Conservation (phyloP, 2,797 vertebrate genomes). For the Benthosema pterotum region DNA sequence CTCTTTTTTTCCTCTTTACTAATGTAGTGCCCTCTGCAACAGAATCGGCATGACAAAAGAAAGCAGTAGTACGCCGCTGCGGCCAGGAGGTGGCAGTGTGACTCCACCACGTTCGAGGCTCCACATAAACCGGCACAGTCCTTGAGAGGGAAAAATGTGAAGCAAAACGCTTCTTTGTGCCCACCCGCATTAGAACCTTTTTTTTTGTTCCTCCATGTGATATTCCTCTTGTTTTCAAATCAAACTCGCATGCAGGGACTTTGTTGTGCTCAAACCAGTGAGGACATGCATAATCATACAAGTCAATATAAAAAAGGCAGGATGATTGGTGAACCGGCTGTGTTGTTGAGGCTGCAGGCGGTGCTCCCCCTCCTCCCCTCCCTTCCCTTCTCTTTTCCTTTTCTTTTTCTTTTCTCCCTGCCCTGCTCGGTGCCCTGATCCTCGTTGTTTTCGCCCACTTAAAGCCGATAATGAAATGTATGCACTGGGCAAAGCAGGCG, state of each 20-base stretch:
- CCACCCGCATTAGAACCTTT: conserved; percentile 10
- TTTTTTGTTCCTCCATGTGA: conserved; percentile 27
- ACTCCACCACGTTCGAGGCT: conserved; percentile 41
- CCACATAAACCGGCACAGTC: background rate
- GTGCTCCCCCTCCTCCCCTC: conserved; percentile 43
- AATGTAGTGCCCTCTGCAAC: conserved; percentile 40
- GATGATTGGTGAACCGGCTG: conserved; percentile 48
- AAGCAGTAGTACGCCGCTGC: background rate
- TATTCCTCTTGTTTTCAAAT: conserved; percentile 38
- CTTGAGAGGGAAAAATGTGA: background rate
- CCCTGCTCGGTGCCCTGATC: conserved; percentile 41
- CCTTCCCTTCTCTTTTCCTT: conserved; percentile 15
- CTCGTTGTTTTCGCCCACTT: conserved; percentile 75
- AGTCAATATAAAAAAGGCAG: conserved; percentile 55
- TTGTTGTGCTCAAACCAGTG: conserved; percentile 57
- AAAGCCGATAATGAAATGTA: conserved; percentile 79
- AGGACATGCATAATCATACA: conserved; percentile 62
- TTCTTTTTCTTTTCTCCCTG: conserved; percentile 26
- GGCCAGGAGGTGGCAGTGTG: conserved; percentile 77
- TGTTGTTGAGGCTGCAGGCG: conserved; percentile 37
- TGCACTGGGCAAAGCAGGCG: conserved; percentile 65
- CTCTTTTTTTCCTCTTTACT: conserved; percentile 31
- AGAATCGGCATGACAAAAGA: background rate
- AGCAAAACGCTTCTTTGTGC: conserved; percentile 2
- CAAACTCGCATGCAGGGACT: conserved; percentile 46